These are phyloP conservation scores for Hippocampus guttulatus DNA, from an alignment of 2,113 vertebrate genomes.

Conservation along the genomic window DNA sequence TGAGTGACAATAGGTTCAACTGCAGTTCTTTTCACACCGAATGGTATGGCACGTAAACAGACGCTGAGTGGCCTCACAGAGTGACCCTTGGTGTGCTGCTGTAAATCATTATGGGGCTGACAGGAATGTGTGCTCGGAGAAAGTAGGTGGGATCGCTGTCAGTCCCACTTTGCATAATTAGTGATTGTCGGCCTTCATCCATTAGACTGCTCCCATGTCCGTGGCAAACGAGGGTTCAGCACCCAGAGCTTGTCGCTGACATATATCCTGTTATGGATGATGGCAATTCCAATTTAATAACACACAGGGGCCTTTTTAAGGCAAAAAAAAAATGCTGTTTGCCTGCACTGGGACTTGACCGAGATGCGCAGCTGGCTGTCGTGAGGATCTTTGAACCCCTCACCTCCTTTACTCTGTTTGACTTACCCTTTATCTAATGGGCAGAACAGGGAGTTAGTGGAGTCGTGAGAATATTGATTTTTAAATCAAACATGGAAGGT, in stretches of 20 bases:
- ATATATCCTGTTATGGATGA: constrained; percentile 5
- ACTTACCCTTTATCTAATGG: constrained; percentile 58
- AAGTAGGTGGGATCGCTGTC: constrained; percentile 54
- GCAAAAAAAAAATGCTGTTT: neutral
- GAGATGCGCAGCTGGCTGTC: constrained; percentile 1
- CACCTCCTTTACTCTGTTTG: constrained; percentile 20
- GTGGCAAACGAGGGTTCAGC: constrained; percentile 14
- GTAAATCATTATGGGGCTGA: constrained; percentile 52
- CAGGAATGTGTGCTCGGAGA: constrained; percentile 48
- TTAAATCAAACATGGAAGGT: constrained; percentile 65
- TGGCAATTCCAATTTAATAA: neutral
- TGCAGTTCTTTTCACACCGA: constrained; percentile 4
- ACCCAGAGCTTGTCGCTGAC: constrained; percentile 14
- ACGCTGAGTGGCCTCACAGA: constrained; percentile 28
- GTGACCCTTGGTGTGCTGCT: constrained; percentile 46
- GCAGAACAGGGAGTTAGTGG: constrained; percentile 59
- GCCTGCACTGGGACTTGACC: constrained; percentile 3
- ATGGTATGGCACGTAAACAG: constrained; percentile 33
- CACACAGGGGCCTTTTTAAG: neutral
- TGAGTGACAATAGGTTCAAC: constrained; percentile 15
- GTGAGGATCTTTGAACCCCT: constrained; percentile 3
- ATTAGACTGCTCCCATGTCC: constrained; percentile 32
- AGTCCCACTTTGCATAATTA: constrained; percentile 61
- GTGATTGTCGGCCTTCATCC: constrained; percentile 50
- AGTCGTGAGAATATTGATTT: constrained; percentile 64